Conservation (phyloP, 1,140 invertebrate species). For the Goniozus legneri region DNA sequence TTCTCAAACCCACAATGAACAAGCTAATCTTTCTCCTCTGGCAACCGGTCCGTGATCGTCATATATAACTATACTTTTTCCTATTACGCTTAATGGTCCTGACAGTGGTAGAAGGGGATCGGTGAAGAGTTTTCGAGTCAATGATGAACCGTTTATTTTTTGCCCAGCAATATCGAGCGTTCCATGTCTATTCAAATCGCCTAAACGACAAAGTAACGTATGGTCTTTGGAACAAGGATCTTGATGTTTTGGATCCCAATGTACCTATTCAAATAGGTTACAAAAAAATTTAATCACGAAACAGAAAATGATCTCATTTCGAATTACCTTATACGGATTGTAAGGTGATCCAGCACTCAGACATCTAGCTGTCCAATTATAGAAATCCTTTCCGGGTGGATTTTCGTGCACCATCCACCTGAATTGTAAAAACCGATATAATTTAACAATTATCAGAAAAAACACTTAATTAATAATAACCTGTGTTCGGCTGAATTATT, state of each 20-base stretch:
- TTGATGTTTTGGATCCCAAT: conserved; percentile 44
- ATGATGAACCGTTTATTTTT: conserved; percentile 59
- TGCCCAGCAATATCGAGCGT: conserved; percentile 71
- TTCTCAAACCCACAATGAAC: conserved; percentile 66
- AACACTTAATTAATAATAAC: conserved; percentile 32
- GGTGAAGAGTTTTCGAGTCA: conserved; percentile 75
- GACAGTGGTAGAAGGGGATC: conserved; percentile 74
- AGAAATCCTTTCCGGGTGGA: conserved; percentile 77
- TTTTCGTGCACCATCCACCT: conserved; percentile 64
- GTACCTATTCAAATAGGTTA: conserved; percentile 49
- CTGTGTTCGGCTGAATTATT: conserved; percentile 77
- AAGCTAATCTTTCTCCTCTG: conserved; percentile 82
- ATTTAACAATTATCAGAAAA: too few species aligned
- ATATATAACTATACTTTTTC: conserved; percentile 83
- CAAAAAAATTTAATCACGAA: background rate
- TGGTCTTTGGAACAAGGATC: conserved; percentile 56
- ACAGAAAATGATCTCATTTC: conserved; percentile 5
- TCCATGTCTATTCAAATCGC: conserved; percentile 70
- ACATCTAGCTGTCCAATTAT: conserved; percentile 85
- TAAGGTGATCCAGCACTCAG: conserved; percentile 74
- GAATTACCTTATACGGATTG: conserved; percentile 75
- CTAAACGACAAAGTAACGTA: conserved; percentile 63
- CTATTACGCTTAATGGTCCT: conserved; percentile 72
- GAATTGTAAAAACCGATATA: too few species aligned
- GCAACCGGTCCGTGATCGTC: conserved; percentile 84